Conservation (phyloP, 1,140 invertebrate genomes). For the Vollenhovia emeryi region DNA sequence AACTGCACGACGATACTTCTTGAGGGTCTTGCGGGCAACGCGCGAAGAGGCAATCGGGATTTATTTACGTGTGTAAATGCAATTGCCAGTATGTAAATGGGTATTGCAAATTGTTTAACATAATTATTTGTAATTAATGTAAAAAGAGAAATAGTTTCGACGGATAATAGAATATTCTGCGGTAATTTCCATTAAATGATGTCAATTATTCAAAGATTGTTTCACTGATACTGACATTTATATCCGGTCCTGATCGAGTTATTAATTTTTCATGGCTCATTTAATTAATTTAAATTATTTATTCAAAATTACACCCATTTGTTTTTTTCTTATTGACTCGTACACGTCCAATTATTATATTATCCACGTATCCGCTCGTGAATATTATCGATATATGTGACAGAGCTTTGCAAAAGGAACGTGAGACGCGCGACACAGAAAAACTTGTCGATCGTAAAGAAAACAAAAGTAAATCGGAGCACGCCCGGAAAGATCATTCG, state of each 20-base stretch:
- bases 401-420: neutral
- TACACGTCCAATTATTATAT: neutral
- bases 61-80: constrained; percentile 2
- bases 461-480: neutral
- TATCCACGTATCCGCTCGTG: neutral
- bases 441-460: neutral
- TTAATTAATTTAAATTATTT: constrained; percentile 51
- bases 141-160: constrained; percentile 42
- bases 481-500: neutral
- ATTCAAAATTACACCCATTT: constrained; percentile 18
- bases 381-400: neutral
- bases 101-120: constrained; percentile 35
- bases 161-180: constrained; percentile 10
- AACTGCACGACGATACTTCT: neutral
- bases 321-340: neutral
- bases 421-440: neutral
- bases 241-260: neutral
- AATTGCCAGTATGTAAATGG: constrained; percentile 16
- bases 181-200: constrained; percentile 45
- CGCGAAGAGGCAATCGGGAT: neutral
- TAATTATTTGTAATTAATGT: constrained; percentile 35
- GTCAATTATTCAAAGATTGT: constrained; percentile 43
- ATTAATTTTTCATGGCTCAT: constrained; percentile 41
- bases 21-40: neutral
- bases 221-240: constrained; percentile 37